phyloP scores from a whole-genome alignment of 2,797 vertebrate genomes.

The Malacoraja senta region DNA sequence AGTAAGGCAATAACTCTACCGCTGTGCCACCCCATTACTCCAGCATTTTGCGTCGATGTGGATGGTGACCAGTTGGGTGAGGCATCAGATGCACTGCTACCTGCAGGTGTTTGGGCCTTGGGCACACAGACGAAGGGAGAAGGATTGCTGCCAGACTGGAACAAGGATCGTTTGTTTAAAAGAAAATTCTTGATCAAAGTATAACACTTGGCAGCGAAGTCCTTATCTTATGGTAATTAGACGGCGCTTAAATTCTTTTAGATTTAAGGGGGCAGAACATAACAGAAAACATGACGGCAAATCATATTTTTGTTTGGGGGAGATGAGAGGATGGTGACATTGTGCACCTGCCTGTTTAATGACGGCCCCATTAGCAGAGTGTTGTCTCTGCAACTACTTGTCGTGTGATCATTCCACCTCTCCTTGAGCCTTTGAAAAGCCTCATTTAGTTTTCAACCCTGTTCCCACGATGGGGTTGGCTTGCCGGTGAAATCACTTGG shows the following conservation, averaged over 20 bases:
- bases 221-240: background rate
- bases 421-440: background rate
- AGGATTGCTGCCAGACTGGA: no score
- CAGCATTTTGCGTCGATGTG: no score
- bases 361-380: background rate
- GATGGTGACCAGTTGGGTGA: no score
- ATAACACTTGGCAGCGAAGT: background rate
- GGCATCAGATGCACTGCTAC: no score
- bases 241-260: background rate
- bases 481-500: background rate
- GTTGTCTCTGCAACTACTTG: background rate
- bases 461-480: background rate
- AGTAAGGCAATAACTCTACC: no score
- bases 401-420: no score
- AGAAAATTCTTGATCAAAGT: no score
- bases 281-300: background rate
- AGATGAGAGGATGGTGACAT: background rate
- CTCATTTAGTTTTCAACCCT: background rate
- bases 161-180: no score
- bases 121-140: no score
- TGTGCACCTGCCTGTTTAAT: background rate
- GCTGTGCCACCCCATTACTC: no score
- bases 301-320: background rate
- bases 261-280: background rate
- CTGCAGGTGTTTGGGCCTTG: no score